Percentiles rank a stretch among this genome's conserved stretches.
Evolutionary conservation across 2,888 invertebrate genomes (phyloP).

Genomic region (Neoitamus cyanurus): DNA sequence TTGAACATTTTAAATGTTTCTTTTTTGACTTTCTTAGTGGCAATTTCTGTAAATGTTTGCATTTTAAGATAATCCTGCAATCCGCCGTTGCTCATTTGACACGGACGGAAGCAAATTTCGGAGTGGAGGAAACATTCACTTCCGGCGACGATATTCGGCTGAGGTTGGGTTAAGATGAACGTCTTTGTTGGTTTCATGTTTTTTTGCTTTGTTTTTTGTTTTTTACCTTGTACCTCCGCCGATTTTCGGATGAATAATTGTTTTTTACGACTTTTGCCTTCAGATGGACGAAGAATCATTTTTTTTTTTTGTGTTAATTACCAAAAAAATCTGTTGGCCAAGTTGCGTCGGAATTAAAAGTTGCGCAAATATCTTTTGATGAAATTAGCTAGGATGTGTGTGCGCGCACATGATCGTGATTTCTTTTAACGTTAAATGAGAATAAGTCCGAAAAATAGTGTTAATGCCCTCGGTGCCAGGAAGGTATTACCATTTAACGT

Average conservation of each 20-base stretch:
- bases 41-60: not conserved
- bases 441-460: not conserved
- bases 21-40: not conserved
- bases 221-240: not conserved
- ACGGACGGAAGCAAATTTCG: constrained; percentile 32
- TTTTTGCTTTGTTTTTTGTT: not conserved
- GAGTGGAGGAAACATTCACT: constrained; percentile 33
- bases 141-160: constrained; percentile 27
- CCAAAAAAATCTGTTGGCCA: too few relatives aligned
- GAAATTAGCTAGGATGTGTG: not conserved
- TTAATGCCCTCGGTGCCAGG: not conserved
- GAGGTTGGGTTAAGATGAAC: too few relatives aligned
- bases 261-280: not conserved
- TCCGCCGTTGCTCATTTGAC: not conserved
- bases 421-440: not conserved
- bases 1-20: not conserved
- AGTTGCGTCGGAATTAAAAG: not conserved
- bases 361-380: not conserved
- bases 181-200: not conserved
- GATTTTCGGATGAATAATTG: not conserved
- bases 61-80: not conserved
- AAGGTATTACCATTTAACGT: not conserved
- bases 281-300: not conserved
- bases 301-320: not conserved
- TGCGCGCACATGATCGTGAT: not conserved